Evolutionary conservation across 1,140 invertebrate species (phyloP).

Genomic region (Zaprionus camerounensis): DNA sequence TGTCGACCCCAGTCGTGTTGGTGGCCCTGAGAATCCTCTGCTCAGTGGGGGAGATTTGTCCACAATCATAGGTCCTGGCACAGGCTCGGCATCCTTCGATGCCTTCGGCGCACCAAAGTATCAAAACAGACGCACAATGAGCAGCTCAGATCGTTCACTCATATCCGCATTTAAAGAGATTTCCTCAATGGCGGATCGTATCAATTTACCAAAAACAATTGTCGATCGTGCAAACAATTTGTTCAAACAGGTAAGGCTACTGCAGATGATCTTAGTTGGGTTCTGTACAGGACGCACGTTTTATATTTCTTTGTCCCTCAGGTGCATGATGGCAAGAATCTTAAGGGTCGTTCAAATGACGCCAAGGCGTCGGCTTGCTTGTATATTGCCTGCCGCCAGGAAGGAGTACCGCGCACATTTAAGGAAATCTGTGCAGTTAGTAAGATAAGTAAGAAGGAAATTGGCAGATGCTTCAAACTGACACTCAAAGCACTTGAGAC

Average conservation of each 20-base stretch:
- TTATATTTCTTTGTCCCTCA: constrained; percentile 52
- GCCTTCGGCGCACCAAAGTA: constrained; percentile 95
- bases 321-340: constrained; percentile 98
- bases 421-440: constrained; percentile 99
- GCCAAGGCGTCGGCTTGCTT: constrained; percentile 99
- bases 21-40: constrained; percentile 97
- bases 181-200: constrained; percentile 98
- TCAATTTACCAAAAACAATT: constrained; percentile 97
- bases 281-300: background rate
- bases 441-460: constrained; percentile 99
- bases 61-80: constrained; percentile 97
- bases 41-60: constrained; percentile 98
- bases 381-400: constrained; percentile 99
- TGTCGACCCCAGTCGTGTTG: constrained; percentile 99
- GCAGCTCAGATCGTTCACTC: constrained; percentile 96
- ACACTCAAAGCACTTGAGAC: constrained; percentile 97
- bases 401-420: constrained; percentile 99
- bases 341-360: constrained; percentile 97
- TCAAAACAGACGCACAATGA: constrained; percentile 96
- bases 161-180: constrained; percentile 99
- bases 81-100: constrained; percentile 92
- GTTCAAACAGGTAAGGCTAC: constrained; percentile 93
- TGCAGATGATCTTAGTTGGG: too few relatives aligned
- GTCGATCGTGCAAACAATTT: constrained; percentile 97
- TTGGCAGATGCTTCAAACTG: constrained; percentile 97